Evolutionary conservation across 2,113 vertebrate species (phyloP), one percentile per base, ranked within the genome.

Genomic region (Thymallus thymallus): DNA sequence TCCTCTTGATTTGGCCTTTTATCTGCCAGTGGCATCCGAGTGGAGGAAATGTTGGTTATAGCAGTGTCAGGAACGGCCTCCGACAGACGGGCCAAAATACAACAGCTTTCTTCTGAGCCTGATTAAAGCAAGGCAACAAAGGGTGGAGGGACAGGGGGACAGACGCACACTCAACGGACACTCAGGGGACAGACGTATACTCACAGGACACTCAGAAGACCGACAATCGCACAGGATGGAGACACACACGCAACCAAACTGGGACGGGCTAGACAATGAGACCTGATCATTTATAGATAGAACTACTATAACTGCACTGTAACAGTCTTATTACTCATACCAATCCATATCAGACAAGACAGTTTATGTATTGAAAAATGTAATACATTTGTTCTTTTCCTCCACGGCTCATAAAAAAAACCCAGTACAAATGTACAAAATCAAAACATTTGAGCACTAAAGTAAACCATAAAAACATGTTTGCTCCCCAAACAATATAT

Each of bases 121-220:
- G 93, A 94, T 93, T 93, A 94, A 93, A 92, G 90, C 86, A 72
- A 78, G 78, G 73, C 79, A 87, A 80, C 85, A 82, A 83, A 82
- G 81, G 84, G 85, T 76, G 80, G 86, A 80, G 75, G 84, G 78
- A 74, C 7, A 1, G 68, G 56, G 80, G 78, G 82, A 90, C 76
- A 84, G 83, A 86, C 76, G 65, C 16, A 46, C 73, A 71, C 76
- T 80, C 76, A 26, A 1, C 1, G 26, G 26, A 26, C 26, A 26
- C 26, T 75, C 55, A 71, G 5, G 41, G 9, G 41, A 45, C 41
- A 1, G 41, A 45, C 26, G 26, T 26, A 26, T 26, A 26, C 26
- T 26, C 26, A 26, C 26, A 10, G 35, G 9, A 2, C 6, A 35
- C 30, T 75, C 55, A 71, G 12, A 13, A 4, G 46, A 16, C 46